A percentile compares a stretch with the other conserved stretches of the same genome.
Conservation (phyloP, 2,797 vertebrate genomes). For the Chiroxiphia lanceolata region DNA sequence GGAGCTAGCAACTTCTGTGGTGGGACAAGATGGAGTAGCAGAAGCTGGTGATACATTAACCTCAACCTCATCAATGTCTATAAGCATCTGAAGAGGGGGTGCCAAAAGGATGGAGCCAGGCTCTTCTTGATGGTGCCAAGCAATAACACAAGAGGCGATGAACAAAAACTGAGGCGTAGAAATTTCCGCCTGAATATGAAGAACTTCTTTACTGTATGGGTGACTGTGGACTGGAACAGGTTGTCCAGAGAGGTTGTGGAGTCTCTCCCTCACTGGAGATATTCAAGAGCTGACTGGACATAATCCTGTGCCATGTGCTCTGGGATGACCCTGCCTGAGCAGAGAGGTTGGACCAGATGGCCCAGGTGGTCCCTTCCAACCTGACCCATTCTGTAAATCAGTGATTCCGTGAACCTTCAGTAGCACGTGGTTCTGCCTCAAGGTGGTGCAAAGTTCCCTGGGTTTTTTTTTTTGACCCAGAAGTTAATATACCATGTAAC, state of each 20-base stretch:
- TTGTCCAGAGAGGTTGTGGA: background rate
- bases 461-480: background rate
- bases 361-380: background rate
- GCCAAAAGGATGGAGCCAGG: background rate
- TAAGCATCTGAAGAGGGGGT: background rate
- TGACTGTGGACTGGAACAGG: background rate
- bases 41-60: background rate
- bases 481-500: background rate
- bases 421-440: background rate
- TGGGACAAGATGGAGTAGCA: background rate
- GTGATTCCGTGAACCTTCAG: background rate
- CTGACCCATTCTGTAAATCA: background rate
- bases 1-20: rapidly evolving
- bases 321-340: background rate
- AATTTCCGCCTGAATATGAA: background rate
- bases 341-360: background rate
- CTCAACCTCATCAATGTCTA: background rate
- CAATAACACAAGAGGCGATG: background rate
- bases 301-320: background rate
- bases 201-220: background rate
- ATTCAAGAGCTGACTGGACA: background rate
- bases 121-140: background rate
- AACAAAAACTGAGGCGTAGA: background rate
- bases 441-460: background rate
- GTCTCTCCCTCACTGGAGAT: background rate